These are phyloP conservation scores for Cacatua alba DNA, from an alignment of 2,113 vertebrate genomes.

Conservation along the genomic window DNA sequence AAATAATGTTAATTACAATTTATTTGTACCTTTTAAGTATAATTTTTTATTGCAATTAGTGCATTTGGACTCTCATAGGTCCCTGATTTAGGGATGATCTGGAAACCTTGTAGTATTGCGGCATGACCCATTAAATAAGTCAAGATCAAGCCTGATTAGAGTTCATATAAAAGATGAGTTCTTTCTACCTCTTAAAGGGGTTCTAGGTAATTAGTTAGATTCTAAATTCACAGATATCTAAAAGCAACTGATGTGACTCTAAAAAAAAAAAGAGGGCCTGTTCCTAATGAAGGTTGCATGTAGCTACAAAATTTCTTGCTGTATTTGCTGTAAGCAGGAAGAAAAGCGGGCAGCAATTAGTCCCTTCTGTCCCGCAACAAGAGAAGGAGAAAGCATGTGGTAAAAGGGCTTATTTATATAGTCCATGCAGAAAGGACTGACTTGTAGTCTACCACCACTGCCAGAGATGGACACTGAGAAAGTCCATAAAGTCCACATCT, in stretches of 20 bases:
- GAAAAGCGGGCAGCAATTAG: background rate
- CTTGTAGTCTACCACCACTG: background rate
- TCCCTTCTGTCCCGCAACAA: background rate
- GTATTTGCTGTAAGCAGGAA: background rate
- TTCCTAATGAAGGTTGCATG: background rate
- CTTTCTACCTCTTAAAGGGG: background rate
- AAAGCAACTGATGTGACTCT: background rate
- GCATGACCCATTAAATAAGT: background rate
- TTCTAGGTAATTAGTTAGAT: background rate
- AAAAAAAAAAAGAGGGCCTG: fast-evolving
- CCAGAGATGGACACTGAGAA: background rate
- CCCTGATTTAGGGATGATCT: background rate
- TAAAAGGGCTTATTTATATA: background rate
- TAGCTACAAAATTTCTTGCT: background rate
- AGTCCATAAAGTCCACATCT: background rate
- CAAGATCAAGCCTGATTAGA: background rate
- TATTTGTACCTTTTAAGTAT: background rate
- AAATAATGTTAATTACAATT: background rate
- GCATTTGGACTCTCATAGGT: background rate
- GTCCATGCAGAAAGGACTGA: background rate
- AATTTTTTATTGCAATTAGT: background rate
- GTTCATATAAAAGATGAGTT: background rate
- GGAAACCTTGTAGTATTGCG: fast-evolving
- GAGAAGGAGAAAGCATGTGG: background rate
- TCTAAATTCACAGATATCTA: background rate